phyloP scores from a whole-genome alignment of 2,113 vertebrate species.

The Esox niger region DNA sequence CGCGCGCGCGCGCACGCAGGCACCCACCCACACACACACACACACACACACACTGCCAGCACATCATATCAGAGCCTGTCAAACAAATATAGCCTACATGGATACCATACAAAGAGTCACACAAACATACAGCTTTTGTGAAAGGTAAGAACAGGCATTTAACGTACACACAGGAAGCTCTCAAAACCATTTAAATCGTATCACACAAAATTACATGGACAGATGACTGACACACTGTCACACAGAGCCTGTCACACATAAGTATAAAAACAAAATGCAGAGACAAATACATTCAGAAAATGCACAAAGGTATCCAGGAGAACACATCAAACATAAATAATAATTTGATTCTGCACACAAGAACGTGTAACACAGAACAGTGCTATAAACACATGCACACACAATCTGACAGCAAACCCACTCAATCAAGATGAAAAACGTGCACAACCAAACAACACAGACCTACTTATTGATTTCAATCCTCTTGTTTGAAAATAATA shows the following conservation, averaged over 20 bases:
- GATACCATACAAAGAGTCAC: not conserved
- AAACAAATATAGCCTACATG: slow-evolving; percentile 34
- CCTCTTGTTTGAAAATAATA: slow-evolving; percentile 67
- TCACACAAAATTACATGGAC: slow-evolving; percentile 1
- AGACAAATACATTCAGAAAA: not conserved
- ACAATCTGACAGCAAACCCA: slow-evolving; percentile 49
- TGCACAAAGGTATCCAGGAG: not conserved
- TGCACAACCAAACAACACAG: slow-evolving; percentile 36
- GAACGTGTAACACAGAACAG: slow-evolving; percentile 39
- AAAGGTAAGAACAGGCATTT: slow-evolving; percentile 14
- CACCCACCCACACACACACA: slow-evolving; percentile 28
- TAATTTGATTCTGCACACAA: slow-evolving; percentile 11
- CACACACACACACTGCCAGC: slow-evolving; percentile 2
- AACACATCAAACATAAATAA: not conserved
- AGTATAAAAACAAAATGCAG: not conserved
- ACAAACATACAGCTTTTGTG: slow-evolving; percentile 17
- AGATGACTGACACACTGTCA: not conserved
- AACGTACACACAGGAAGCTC: slow-evolving; percentile 13
- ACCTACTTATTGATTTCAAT: slow-evolving; percentile 64
- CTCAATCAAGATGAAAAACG: slow-evolving; percentile 37
- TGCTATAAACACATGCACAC: slow-evolving; percentile 54
- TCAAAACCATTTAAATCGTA: not conserved
- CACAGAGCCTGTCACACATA: not conserved
- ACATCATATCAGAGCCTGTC: slow-evolving; percentile 21
- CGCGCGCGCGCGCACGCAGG: slow-evolving; percentile 33